phyloP scores from a whole-genome alignment of 2,888 invertebrate species.

The Pollenia labialis region DNA sequence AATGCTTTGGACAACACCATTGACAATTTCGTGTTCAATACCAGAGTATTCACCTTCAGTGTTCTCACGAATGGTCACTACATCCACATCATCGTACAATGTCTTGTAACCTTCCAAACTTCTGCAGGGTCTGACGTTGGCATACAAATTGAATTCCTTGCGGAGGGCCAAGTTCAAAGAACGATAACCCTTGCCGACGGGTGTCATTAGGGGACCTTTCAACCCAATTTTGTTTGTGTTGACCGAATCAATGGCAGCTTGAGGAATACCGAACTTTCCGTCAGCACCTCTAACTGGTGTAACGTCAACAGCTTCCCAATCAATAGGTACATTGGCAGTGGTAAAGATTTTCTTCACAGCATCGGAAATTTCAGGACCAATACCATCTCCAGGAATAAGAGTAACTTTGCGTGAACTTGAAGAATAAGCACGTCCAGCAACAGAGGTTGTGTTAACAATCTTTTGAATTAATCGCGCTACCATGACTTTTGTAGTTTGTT shows the following conservation, averaged over 20 bases:
- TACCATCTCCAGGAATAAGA: slow-evolving; percentile 99
- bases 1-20: slow-evolving; percentile 99
- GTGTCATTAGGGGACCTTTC: slow-evolving; percentile 99
- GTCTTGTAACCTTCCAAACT: slow-evolving; percentile 98
- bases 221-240: slow-evolving; percentile 98
- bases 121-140: slow-evolving; percentile 98
- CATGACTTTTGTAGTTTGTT: no score
- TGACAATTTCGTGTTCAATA: slow-evolving; percentile 99
- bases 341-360: slow-evolving; percentile 99
- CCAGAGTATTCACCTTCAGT: slow-evolving; percentile 99
- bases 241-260: slow-evolving; percentile 98
- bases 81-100: slow-evolving; percentile 98
- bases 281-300: slow-evolving; percentile 96
- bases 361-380: slow-evolving; percentile 99
- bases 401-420: slow-evolving; percentile 91
- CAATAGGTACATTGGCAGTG: slow-evolving; percentile 96
- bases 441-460: slow-evolving; percentile 81
- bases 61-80: slow-evolving; percentile 99
- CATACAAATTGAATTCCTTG: slow-evolving; percentile 98
- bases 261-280: slow-evolving; percentile 98
- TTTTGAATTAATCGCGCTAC: no score
- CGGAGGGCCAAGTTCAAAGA: slow-evolving; percentile 98
- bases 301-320: slow-evolving; percentile 99
- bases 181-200: slow-evolving; percentile 99
- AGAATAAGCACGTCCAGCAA: slow-evolving; percentile 82